Base-by-base conservation (phyloP, 2,113 vertebrate species). In the Tachysurus fulvidraco region DNA sequence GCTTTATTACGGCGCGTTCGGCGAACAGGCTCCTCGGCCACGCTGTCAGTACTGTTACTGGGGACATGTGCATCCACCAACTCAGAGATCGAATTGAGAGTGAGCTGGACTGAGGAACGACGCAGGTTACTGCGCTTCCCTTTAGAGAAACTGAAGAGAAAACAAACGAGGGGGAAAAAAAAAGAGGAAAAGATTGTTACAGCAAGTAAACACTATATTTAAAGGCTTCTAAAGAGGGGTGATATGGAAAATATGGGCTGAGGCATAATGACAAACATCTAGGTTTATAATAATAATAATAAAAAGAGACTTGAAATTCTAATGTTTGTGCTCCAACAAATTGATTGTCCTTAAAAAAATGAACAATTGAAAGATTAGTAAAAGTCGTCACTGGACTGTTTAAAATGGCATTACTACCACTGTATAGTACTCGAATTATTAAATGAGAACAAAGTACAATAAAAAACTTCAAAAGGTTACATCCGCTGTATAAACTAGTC, bases 61-160 rank as follows among this genome's bases (percentile, higher is more conserved):
- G 86, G 44, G 9, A 60, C 81, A 0, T 89, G 41, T 23, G 69
- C 3, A 0, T 6, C 4, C 0, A 87, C 87, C 11, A 93, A 89
- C 91, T 96, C 94, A 10, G 89, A 17, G 55, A 94, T 92, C 2
- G 92, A 89, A 85, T 93, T 89, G 25, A 95, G 88, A 1, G 92
- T 80, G 9, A 76, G 60, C 83, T 91, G 92, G 76, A 93, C 91
- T 6, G 93, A 91, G 9, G 95, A 94, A 54, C 92, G 90, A 7
- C 94, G 94, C 17, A 95, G 90, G 80, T 96, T 96, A 88, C 94
- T 95, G 36, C 95, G 94, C 78, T 85, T 93, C 19, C 94, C 93
- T 82, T 92, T 95, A 4, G 95, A 96, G 88, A 94, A 94, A 54
- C 95, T 96, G 82, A 1, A 84, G 5, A 57, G 52, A 76, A 0